Evolutionary conservation across 35 echinoderm and acorn worm species (phyloP).

Genomic region (Apostichopus parvimensis): DNA sequence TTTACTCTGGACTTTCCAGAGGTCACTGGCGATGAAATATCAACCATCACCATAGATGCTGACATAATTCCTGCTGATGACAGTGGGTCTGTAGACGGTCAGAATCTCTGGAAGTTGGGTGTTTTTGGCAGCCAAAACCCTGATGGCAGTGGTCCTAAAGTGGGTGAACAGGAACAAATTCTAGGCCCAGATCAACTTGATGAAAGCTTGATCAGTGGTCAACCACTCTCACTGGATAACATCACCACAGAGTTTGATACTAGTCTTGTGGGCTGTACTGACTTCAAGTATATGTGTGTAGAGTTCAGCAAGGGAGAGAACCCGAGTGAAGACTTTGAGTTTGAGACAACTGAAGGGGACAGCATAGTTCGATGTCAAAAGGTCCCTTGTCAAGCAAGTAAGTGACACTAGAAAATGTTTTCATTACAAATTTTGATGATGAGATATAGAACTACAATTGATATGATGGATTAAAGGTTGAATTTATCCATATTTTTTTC

Average conservation of each 20-base stretch:
- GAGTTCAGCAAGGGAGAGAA: slow-evolving; percentile 66
- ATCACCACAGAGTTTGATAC: slow-evolving; percentile 56
- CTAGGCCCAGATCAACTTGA: slow-evolving; percentile 41
- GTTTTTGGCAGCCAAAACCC: slow-evolving; percentile 81
- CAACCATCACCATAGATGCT: slow-evolving; percentile 64
- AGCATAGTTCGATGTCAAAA: slow-evolving; percentile 36
- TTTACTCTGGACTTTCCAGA: slow-evolving; percentile 47
- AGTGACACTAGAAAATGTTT: background rate
- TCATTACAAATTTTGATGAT: too few relatives aligned
- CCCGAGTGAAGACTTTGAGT: slow-evolving; percentile 48
- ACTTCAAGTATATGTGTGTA: slow-evolving; percentile 70
- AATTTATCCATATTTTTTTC: too few relatives aligned
- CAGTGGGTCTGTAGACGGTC: slow-evolving; percentile 50
- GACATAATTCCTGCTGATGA: slow-evolving; percentile 68
- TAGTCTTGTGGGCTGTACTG: slow-evolving; percentile 57
- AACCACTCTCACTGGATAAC: slow-evolving; percentile 15
- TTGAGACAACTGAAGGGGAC: slow-evolving; percentile 45
- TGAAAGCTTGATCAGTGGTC: slow-evolving; percentile 42
- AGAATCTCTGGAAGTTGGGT: slow-evolving; percentile 79
- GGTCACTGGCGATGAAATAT: background rate
- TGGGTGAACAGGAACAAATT: slow-evolving; percentile 74
- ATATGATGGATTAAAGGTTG: too few relatives aligned
- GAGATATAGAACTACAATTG: too few relatives aligned
- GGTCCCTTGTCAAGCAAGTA: slow-evolving; percentile 45
- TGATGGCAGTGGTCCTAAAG: slow-evolving; percentile 75